Conservation (phyloP, 2,113 vertebrate genomes). For the Illadopsis cleaveri region DNA sequence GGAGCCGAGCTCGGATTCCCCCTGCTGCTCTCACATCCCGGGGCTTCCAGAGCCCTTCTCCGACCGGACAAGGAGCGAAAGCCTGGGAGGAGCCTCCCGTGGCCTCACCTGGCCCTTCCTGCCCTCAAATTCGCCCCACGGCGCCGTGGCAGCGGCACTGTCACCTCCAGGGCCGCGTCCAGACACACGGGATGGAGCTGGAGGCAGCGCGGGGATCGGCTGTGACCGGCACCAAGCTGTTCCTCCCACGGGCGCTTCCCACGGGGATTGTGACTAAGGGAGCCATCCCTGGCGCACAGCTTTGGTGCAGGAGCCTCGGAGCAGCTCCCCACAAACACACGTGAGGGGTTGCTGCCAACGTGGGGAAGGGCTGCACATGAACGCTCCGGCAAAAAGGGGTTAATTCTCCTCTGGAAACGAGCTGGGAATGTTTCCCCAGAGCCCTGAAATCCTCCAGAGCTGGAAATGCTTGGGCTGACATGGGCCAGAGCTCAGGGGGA, state of each 20-base stretch:
- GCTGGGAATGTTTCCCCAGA: background rate
- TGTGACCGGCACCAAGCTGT: constrained; percentile 2
- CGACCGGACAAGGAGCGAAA: background rate
- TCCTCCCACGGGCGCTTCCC: constrained; percentile 43
- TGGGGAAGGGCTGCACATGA: rapidly evolving
- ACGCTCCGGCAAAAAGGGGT: background rate
- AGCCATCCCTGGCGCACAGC: background rate
- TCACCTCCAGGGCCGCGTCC: background rate
- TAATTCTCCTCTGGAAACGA: background rate
- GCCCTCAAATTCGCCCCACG: rapidly evolving
- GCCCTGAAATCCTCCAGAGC: background rate
- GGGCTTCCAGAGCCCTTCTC: rapidly evolving
- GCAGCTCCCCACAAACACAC: background rate
- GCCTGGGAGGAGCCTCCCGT: rapidly evolving
- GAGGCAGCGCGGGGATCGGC: background rate
- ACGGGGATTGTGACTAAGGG: background rate
- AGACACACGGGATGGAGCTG: rapidly evolving
- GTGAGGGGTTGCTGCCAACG: background rate
- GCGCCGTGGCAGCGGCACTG: rapidly evolving
- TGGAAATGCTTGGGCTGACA: background rate
- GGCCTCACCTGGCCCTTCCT: background rate
- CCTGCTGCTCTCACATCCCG: background rate
- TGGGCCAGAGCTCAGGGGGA: rapidly evolving
- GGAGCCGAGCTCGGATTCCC: background rate
- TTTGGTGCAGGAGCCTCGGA: background rate